Evolutionary conservation across 2,797 vertebrate species (phyloP).

Genomic region (Tragopan temminckii): DNA sequence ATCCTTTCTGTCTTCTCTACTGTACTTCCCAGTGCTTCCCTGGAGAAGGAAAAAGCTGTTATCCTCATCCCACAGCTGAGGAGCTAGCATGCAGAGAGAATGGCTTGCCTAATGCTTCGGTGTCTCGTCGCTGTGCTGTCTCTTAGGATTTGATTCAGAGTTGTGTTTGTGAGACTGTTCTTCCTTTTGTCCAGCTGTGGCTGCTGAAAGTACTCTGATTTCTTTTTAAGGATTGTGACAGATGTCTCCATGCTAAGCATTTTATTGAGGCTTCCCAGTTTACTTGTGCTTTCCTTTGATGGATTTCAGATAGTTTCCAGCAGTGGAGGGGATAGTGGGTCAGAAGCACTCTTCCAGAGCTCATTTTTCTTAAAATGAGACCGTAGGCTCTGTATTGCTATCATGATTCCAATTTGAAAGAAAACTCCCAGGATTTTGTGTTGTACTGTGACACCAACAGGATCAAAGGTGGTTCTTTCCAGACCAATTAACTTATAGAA

Average conservation of each 20-base stretch:
- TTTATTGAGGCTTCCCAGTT: not conserved
- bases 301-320: not conserved
- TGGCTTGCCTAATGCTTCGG: not conserved
- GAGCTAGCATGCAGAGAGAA: not conserved
- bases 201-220: not conserved
- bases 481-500: not conserved
- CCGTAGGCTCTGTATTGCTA: not conserved
- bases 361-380: not conserved
- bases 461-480: not conserved
- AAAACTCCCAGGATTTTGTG: not conserved
- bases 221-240: not conserved
- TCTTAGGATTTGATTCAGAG: not conserved
- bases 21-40: not conserved
- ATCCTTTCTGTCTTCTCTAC: not conserved
- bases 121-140: not conserved
- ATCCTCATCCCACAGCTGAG: not conserved
- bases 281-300: not conserved
- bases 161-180: not conserved
- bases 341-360: not conserved
- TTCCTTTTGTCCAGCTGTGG: not conserved
- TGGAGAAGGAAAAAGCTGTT: not conserved
- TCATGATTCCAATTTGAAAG: not conserved
- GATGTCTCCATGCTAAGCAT: not conserved
- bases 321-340: not conserved
- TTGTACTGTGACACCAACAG: accelerated